Evolutionary conservation across 2,113 vertebrate genomes (phyloP), one percentile per base, ranked within the genome.

Genomic region (Oncorhynchus mykiss): DNA sequence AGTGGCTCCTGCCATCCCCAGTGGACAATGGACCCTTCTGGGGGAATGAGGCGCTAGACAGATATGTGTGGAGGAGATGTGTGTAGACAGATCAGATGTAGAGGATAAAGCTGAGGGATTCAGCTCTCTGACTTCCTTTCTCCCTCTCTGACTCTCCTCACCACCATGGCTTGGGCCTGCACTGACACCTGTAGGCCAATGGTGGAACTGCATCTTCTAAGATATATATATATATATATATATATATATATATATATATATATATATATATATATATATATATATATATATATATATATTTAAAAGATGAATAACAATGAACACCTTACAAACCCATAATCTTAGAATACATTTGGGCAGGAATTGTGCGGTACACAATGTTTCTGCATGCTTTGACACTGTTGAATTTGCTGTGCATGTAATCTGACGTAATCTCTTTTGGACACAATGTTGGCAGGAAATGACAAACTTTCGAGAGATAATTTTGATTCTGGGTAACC

Each of bases 161-260:
- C 73, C 39, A 16, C 70, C 3, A 8, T 73, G 69, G 12, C 5
- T 79, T 70, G 45, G 69, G 59, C 25, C 73, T 59, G 16, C 77
- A 83, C 76, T 68, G 86, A 76, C 77, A 79, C 73, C 84, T 57
- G 71, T 49, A 77, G 80, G 78, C 16, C 39, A 60, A 25, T 29
- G 1, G 0, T 48, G 57, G 72, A 16, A 78, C 54, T 5, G 39
- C 68, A 49, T 3, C n/a, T 67, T 27, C 13, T 20, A 31, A 31
- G 1, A 7, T 2, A 14, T 22, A 20, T n/a, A 24, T 1, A 24
- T 0, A 66, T 3, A 8, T 25, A 29, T 29, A 14, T 22, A 24
- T 0, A 66, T 3, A 8, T 25, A 65, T 3, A 2, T 25, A 24
- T 0, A 66, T 3, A 8, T 25, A 29, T 29, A 14, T 22, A 24